These are phyloP conservation scores for Camponotus pennsylvanicus DNA, from an alignment of 1,140 invertebrate species.

Conservation along the genomic window DNA sequence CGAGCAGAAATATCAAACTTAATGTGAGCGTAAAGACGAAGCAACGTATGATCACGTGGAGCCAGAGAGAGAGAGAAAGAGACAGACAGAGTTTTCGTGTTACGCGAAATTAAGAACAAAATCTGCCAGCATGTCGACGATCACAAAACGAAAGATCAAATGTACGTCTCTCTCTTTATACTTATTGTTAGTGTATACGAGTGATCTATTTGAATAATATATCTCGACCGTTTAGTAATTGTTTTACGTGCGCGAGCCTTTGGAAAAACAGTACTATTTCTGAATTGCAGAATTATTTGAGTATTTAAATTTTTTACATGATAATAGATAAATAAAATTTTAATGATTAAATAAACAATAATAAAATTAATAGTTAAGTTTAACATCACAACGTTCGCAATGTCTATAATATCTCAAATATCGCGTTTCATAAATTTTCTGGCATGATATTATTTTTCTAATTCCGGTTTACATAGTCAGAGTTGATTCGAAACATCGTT, in stretches of 20 bases:
- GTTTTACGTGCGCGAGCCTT: background rate
- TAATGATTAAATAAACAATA: no score
- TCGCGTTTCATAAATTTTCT: no score
- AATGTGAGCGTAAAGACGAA: slow-evolving; percentile 45
- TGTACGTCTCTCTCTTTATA: background rate
- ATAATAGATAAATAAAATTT: no score
- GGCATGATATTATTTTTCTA: no score
- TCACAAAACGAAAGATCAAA: slow-evolving; percentile 23
- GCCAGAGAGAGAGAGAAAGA: slow-evolving; percentile 59
- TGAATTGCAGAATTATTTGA: no score
- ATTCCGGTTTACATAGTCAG: no score
- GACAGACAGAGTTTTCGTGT: background rate
- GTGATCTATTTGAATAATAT: background rate
- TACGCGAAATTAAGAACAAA: slow-evolving; percentile 15
- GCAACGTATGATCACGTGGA: slow-evolving; percentile 66
- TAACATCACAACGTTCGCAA: no score
- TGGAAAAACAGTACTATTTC: background rate
- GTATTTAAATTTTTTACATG: no score
- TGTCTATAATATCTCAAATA: no score
- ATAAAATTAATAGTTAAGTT: no score
- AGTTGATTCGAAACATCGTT: no score
- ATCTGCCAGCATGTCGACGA: slow-evolving; percentile 20
- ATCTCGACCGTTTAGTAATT: background rate
- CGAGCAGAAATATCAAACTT: slow-evolving; percentile 64
- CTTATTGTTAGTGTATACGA: background rate